Percentiles rank a stretch among this genome's conserved stretches.
phyloP scores from a whole-genome alignment of 1,140 invertebrate genomes.

The Tetramorium alpestre region DNA sequence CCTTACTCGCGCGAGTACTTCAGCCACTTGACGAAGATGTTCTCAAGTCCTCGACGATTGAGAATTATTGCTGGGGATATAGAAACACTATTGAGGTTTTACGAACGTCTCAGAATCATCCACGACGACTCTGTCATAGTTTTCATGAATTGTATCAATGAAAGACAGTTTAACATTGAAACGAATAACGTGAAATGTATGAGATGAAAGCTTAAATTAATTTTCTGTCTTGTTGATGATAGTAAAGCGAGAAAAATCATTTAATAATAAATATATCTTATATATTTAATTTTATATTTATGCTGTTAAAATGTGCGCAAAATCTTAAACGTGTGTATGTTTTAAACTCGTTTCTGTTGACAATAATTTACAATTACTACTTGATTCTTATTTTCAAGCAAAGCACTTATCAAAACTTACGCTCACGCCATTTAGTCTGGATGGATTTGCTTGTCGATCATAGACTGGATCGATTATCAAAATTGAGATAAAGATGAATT shows the following conservation, averaged over 20 bases:
- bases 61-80: neutral
- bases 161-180: neutral
- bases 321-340: neutral
- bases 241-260: neutral
- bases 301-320: neutral
- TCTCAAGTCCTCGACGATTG: constrained; percentile 21
- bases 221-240: neutral
- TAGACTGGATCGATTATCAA: constrained; percentile 6
- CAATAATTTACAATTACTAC: neutral
- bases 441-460: constrained; percentile 7
- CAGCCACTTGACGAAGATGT: constrained; percentile 30
- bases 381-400: constrained; percentile 9
- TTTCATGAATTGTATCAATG: neutral
- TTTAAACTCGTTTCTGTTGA: neutral
- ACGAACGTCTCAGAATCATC: constrained; percentile 4
- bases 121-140: neutral
- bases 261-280: neutral
- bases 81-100: constrained; percentile 32
- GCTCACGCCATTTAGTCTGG: constrained; percentile 2
- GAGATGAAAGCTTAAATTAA: neutral
- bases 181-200: neutral
- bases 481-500: constrained; percentile 29
- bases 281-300: neutral
- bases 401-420: constrained; percentile 12
- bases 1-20: neutral